Conservation (phyloP, 1,140 invertebrate species). For the Bombus consobrinus region DNA sequence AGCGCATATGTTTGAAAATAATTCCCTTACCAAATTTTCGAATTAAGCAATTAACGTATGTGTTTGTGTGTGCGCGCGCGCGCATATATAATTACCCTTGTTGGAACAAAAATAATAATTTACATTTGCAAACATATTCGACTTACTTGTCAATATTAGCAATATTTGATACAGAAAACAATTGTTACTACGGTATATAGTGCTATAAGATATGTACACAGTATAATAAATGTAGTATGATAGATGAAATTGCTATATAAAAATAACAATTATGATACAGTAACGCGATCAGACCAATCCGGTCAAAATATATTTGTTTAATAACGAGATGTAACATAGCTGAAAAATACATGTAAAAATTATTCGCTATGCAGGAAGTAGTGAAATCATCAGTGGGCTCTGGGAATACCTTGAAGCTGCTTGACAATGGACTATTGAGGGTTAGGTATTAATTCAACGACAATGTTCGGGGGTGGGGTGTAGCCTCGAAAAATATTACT, state of each 20-base stretch:
- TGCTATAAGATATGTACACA: neutral
- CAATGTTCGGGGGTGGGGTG: constrained; percentile 8
- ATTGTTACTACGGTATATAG: neutral
- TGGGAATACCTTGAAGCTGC: constrained; percentile 13
- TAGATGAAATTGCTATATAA: neutral
- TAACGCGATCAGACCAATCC: neutral
- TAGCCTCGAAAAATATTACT: neutral
- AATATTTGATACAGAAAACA: neutral
- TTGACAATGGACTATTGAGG: constrained; percentile 59
- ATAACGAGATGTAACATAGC: no score
- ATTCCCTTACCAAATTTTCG: neutral
- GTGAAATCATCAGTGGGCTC: neutral
- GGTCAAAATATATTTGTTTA: neutral
- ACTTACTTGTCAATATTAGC: no score
- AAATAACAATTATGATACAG: constrained; percentile 22
- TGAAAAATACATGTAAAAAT: neutral
- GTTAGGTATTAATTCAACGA: constrained; percentile 56
- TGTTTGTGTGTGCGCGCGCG: neutral
- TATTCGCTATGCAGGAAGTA: neutral
- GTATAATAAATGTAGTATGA: neutral
- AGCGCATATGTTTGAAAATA: neutral
- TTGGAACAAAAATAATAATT: neutral
- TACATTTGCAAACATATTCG: neutral
- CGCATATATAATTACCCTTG: neutral
- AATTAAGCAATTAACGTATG: neutral